Evolutionary conservation across 2,797 vertebrate genomes (phyloP), one percentile per base, ranked within the genome.

Genomic region (Onychomys torridus): DNA sequence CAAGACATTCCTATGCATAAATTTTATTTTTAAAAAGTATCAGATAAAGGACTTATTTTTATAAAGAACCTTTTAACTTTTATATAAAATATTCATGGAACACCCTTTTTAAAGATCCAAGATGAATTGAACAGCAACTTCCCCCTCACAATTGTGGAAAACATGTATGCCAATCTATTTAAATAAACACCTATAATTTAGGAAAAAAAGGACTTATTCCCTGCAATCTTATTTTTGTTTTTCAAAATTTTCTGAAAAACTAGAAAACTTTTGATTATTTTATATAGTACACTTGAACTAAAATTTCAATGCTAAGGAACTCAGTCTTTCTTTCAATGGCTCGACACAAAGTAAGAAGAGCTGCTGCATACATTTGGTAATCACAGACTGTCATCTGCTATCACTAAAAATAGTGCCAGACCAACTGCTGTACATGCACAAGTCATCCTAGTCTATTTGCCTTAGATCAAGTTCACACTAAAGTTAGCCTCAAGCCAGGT

Each of bases 371-470:
- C 99, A 99, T 99, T 99, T 99, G 99, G 99, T 99, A 98, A 98
- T 98, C 98, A 98, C 87, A 89, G 97, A 98, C 98, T 98, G 98
- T 98, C 98, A 98, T 97, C 98, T 98, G 98, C 96, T 97, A 96
- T 81, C 21, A 98, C 99, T 99, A 99, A 99, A 99, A 99, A 99
- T 99, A 99, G 99, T 98, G 27, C 90, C 57, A 98, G 98, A 98
- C 98, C 96, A 93, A 95, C 93, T 97, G 97, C 98, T 98, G 98
- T 97, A 96, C 97, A 98, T 94, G 95, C 98, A 98, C 90, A 98
- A 98, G 98, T 98, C 98, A 98, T 98, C 98, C 98, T 96, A 95
- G 98, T 98, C 98, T 98, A 98, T 92, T 97, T 85, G 94, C 96
- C 95, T 96, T 92, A 97, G 98, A 98, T 95, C 93, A 90, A 98